These are phyloP conservation scores for Tragopan temminckii DNA, from an alignment of 2,797 vertebrate genomes.

Conservation along the genomic window DNA sequence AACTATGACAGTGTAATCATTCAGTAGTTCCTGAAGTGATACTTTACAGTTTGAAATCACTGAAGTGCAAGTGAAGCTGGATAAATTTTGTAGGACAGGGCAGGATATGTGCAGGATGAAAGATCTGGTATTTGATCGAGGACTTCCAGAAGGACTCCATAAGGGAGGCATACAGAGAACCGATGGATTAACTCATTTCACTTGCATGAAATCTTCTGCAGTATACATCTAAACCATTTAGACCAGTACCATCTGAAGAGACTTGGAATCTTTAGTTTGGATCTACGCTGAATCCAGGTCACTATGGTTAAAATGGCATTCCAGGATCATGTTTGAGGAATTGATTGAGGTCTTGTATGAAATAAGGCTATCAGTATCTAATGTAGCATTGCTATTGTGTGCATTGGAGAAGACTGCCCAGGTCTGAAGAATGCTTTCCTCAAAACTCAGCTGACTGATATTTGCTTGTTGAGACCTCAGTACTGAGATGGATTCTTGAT, in stretches of 20 bases:
- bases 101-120: background rate
- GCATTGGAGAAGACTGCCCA: background rate
- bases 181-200: background rate
- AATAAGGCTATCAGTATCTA: background rate
- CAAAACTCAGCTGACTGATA: background rate
- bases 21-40: background rate
- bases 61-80: accelerated
- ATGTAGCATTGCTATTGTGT: background rate
- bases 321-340: background rate
- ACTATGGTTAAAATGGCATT: background rate
- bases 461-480: background rate
- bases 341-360: background rate
- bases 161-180: background rate
- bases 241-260: background rate
- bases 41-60: background rate
- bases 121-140: background rate
- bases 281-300: background rate
- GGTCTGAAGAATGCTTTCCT: background rate
- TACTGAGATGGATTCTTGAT: background rate
- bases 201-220: background rate
- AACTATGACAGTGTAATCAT: background rate
- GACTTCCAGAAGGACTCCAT: background rate
- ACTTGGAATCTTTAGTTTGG: background rate
- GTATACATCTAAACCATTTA: background rate
- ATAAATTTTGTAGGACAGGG: background rate